These are phyloP conservation scores for Cataglyphis hispanica DNA, from an alignment of 1,140 invertebrate species.

Conservation along the genomic window DNA sequence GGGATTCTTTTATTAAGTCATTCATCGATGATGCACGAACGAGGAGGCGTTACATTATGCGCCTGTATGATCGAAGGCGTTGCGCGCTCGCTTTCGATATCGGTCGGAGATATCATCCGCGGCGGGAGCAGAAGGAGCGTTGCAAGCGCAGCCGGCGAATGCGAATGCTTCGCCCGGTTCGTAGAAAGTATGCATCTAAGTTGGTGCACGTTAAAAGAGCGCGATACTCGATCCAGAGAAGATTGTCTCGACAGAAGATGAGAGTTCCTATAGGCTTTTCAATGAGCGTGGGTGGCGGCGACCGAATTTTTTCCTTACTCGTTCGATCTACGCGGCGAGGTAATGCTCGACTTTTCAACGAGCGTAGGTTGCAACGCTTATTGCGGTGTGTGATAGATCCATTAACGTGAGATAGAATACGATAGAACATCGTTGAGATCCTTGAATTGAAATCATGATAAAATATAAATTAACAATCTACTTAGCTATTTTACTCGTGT, in stretches of 20 bases:
- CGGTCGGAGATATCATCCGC: constrained; percentile 41
- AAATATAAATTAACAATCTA: constrained; percentile 37
- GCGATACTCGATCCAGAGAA: background rate
- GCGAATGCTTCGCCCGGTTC: constrained; percentile 1
- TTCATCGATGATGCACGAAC: constrained; percentile 71
- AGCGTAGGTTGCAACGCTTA: constrained; percentile 42
- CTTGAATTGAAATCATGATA: background rate
- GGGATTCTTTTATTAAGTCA: constrained; percentile 76
- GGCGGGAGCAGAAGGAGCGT: constrained; percentile 22
- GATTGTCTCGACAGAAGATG: background rate
- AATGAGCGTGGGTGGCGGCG: constrained; percentile 13
- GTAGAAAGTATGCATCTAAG: constrained; percentile 39
- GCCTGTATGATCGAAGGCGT: constrained; percentile 64
- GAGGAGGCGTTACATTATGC: constrained; percentile 59
- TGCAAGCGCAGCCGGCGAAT: background rate
- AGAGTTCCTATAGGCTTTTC: background rate
- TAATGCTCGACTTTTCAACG: constrained; percentile 58
- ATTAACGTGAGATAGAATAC: constrained; percentile 39
- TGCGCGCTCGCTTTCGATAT: constrained; percentile 62
- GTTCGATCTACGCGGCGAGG: background rate
- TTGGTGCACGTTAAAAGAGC: background rate
- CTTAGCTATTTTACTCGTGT: background rate
- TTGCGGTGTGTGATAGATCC: constrained; percentile 51
- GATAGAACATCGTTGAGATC: constrained; percentile 4
- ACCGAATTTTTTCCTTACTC: constrained; percentile 16